phyloP scores from a whole-genome alignment of 2,797 vertebrate species.

The Ispidina lecontei region DNA sequence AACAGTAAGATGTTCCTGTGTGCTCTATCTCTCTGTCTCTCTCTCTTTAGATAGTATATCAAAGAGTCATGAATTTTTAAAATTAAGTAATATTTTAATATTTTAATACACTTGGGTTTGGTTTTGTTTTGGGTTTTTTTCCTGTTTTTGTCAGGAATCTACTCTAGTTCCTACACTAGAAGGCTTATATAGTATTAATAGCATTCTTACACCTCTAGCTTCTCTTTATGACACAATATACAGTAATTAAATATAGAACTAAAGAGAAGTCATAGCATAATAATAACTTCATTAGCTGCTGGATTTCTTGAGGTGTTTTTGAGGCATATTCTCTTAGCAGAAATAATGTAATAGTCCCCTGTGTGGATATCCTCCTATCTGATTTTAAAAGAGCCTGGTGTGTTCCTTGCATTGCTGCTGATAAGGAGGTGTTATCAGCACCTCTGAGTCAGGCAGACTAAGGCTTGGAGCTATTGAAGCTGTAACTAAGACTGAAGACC shows the following conservation, averaged over 20 bases:
- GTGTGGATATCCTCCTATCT: conserved; percentile 15
- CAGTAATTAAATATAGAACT: conserved; percentile 21
- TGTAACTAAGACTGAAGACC: neutral
- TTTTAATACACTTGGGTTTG: neutral
- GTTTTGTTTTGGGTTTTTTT: neutral
- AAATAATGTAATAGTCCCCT: neutral
- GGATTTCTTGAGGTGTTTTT: neutral
- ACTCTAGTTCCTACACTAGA: neutral
- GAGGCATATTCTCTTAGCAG: conserved; percentile 11
- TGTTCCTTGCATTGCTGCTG: conserved; percentile 7
- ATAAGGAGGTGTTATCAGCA: conserved; percentile 15
- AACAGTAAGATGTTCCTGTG: neutral
- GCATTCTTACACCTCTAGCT: neutral
- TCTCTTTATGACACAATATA: neutral
- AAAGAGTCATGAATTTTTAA: neutral
- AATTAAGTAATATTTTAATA: neutral
- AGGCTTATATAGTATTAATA: neutral
- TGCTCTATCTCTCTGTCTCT: neutral
- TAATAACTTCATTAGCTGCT: neutral
- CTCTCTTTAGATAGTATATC: neutral
- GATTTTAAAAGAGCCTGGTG: conserved; percentile 18
- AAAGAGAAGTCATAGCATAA: neutral
- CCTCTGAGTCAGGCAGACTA: conserved; percentile 10
- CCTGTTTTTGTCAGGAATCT: neutral
- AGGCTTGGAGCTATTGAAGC: neutral